Evolutionary conservation across 1,140 invertebrate species (phyloP), one percentile per base, ranked within the genome.

Genomic region (Planococcus citri): DNA sequence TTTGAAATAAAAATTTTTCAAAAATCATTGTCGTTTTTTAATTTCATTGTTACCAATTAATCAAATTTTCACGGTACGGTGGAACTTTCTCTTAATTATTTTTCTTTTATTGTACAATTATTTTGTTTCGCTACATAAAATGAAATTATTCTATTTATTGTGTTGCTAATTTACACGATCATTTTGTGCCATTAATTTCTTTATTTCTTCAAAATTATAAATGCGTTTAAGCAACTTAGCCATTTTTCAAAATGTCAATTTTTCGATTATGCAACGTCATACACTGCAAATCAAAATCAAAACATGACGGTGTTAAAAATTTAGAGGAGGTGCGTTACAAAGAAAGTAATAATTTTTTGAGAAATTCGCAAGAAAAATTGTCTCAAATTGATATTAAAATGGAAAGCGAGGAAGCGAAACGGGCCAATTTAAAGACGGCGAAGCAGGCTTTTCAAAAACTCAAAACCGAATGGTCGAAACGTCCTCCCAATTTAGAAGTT

Each of bases 391-490:
- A 20, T 3, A 3, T 3, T 51, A 25, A 64, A 24, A 64, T 64
- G 60, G 60, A 64, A 20, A 24, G 10, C 25, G 60, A 64, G n/a
- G n/a, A n/a, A n/a, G n/a, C n/a, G n/a, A n/a, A n/a, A 1, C 20
- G 22, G 24, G 25, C 2, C 6, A 64, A 24, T 20, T 64, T 87
- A 20, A 84, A 84, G 75, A 83, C 87, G 77, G 86, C 88, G 71
- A 80, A 85, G 37, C 74, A 82, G 57, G 76, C 88, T 10, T 88
- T 87, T 79, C 85, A 88, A 79, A 85, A 85, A 79, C 81, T 91
- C 61, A 88, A 87, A 77, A 79, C 83, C 67, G 88, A 90, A 80
- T 91, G 88, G 88, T 79, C 80, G 4, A 86, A 84, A 75, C 82
- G 83, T 27, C 83, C 86, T 0, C 80, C 79, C 27, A 88, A 89